Evolutionary conservation across 2,113 vertebrate species (phyloP).

Genomic region (Prunella himalayana): DNA sequence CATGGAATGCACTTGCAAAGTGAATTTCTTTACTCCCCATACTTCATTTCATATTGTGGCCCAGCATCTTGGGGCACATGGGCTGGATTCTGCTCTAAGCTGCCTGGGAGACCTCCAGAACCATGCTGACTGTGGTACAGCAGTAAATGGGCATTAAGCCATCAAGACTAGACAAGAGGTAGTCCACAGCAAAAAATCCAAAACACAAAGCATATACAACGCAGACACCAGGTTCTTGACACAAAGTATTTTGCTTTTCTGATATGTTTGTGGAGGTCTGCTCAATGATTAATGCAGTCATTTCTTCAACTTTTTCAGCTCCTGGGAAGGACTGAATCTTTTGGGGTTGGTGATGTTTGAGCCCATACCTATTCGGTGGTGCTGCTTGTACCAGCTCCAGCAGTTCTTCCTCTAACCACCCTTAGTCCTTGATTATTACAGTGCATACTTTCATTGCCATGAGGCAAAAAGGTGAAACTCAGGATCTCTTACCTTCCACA

Average conservation of each 20-base stretch:
- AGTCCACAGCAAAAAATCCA: neutral
- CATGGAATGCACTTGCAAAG: accelerated
- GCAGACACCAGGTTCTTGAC: neutral
- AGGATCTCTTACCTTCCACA: neutral
- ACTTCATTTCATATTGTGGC: neutral
- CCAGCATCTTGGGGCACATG: neutral
- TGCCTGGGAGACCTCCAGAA: neutral
- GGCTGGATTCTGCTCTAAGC: neutral
- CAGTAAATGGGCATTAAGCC: neutral
- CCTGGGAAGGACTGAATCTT: neutral
- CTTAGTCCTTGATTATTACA: neutral
- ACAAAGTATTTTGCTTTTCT: neutral
- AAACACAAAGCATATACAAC: neutral
- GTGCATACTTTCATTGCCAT: neutral
- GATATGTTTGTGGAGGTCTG: neutral
- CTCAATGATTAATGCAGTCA: neutral
- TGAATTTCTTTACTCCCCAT: neutral
- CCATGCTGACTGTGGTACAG: accelerated
- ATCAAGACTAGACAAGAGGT: neutral
- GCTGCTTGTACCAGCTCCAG: neutral
- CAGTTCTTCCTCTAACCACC: neutral
- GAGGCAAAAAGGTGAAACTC: neutral
- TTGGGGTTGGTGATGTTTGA: neutral
- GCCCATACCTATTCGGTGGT: neutral
- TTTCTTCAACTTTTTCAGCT: neutral